These are phyloP conservation scores for Brassicogethes aeneus DNA, from an alignment of 2,888 invertebrate species.

Conservation along the genomic window DNA sequence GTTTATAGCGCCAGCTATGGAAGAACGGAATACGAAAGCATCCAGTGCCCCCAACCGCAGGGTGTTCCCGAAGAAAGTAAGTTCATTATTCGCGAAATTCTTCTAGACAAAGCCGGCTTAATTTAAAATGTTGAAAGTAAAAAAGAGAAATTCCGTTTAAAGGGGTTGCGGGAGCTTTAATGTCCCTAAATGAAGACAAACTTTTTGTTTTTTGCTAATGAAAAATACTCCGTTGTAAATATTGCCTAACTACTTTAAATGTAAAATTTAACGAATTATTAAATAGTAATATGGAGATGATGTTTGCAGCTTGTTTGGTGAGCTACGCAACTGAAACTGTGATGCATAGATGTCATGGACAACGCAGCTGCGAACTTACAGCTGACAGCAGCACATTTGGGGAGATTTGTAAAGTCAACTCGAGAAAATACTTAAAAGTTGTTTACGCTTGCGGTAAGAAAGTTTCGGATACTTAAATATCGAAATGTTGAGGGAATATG, in stretches of 20 bases:
- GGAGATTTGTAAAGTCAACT: constrained; percentile 69
- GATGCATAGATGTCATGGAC: constrained; percentile 75
- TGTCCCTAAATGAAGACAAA: too few relatives aligned
- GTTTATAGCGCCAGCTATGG: constrained; percentile 91
- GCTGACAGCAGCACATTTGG: constrained; percentile 78
- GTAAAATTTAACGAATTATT: too few relatives aligned
- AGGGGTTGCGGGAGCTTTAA: too few relatives aligned
- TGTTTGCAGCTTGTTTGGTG: constrained; percentile 76
- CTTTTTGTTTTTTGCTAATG: too few relatives aligned
- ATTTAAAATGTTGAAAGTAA: constrained; percentile 5
- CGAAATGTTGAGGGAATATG: background rate
- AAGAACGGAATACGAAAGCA: constrained; percentile 76
- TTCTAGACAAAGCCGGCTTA: too few relatives aligned
- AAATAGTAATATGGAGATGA: too few relatives aligned
- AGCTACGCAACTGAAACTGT: constrained; percentile 87
- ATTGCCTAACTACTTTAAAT: too few relatives aligned
- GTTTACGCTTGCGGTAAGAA: constrained; percentile 79
- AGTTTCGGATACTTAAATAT: constrained; percentile 18
- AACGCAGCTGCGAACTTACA: constrained; percentile 66
- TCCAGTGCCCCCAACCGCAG: constrained; percentile 77
- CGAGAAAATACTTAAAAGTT: constrained; percentile 76
- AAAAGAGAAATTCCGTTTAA: too few relatives aligned
- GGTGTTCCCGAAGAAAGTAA: constrained; percentile 84
- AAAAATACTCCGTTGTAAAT: too few relatives aligned
- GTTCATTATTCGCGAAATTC: constrained; percentile 38